Evolutionary conservation across 2,113 vertebrate species (phyloP).

Genomic region (Opisthocomus hoazin): DNA sequence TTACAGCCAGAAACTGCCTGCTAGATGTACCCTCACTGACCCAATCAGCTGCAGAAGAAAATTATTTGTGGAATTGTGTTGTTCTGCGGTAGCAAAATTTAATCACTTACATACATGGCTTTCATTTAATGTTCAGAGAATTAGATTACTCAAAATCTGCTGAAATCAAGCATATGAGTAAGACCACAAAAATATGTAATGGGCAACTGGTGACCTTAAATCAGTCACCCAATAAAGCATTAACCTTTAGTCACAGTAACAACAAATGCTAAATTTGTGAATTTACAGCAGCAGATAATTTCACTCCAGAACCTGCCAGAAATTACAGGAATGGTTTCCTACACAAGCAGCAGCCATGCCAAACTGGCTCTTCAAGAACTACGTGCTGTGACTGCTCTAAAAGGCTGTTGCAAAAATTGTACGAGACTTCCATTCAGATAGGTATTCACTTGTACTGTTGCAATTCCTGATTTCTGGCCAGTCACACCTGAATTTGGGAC

Average conservation of each 20-base stretch:
- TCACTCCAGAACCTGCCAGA: background rate
- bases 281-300: background rate
- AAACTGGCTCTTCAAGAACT: background rate
- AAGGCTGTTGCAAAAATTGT: background rate
- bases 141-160: background rate
- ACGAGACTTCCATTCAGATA: background rate
- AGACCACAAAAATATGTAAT: background rate
- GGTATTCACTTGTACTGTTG: background rate
- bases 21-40: background rate
- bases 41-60: background rate
- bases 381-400: background rate
- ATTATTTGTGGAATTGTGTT: constrained; percentile 5
- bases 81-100: constrained; percentile 11
- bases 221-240: constrained; percentile 15
- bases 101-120: background rate
- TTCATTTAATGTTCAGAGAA: constrained; percentile 20
- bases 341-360: background rate
- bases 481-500: background rate
- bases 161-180: background rate
- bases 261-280: constrained; percentile 8
- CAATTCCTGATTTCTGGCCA: background rate
- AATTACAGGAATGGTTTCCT: background rate
- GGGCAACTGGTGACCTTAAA: constrained; percentile 19
- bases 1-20: background rate
- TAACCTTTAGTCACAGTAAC: constrained; percentile 43